These are phyloP conservation scores for Galerucella calmariensis DNA, from an alignment of 2,888 invertebrate genomes.

Conservation along the genomic window DNA sequence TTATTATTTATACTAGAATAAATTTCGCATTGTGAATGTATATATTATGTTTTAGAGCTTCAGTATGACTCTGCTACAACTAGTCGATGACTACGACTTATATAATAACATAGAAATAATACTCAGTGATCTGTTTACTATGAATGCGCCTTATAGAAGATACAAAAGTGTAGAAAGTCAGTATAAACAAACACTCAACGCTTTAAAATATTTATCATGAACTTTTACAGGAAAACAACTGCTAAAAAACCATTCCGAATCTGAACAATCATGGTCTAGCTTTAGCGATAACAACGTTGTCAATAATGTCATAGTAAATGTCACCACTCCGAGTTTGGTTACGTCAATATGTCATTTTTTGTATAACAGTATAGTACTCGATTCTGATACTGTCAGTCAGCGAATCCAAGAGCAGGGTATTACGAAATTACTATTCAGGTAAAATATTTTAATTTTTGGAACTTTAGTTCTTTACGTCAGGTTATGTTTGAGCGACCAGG, in stretches of 20 bases:
- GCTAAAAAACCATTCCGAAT: conserved; percentile 21
- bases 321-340: conserved; percentile 65
- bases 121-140: conserved; percentile 52
- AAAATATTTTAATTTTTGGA: conserved; percentile 46
- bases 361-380: conserved; percentile 64
- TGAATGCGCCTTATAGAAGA: conserved; percentile 35
- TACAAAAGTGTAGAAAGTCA: conserved; percentile 30
- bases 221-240: conserved; percentile 4
- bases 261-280: conserved; percentile 44
- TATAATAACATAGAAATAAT: conserved; percentile 54
- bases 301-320: conserved; percentile 44
- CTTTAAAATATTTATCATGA: neutral
- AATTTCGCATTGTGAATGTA: neutral
- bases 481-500: no score
- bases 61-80: conserved; percentile 39
- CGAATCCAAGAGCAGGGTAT: conserved; percentile 65
- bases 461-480: neutral
- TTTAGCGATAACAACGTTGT: conserved; percentile 28
- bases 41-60: conserved; percentile 43
- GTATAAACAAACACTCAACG: neutral
- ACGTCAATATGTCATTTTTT: conserved; percentile 64
- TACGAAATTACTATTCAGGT: conserved; percentile 67
- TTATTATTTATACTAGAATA: no score
- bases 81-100: conserved; percentile 58
- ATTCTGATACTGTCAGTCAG: conserved; percentile 61